Conservation (phyloP, 2,113 vertebrate genomes). For the Thomomys bottae region DNA sequence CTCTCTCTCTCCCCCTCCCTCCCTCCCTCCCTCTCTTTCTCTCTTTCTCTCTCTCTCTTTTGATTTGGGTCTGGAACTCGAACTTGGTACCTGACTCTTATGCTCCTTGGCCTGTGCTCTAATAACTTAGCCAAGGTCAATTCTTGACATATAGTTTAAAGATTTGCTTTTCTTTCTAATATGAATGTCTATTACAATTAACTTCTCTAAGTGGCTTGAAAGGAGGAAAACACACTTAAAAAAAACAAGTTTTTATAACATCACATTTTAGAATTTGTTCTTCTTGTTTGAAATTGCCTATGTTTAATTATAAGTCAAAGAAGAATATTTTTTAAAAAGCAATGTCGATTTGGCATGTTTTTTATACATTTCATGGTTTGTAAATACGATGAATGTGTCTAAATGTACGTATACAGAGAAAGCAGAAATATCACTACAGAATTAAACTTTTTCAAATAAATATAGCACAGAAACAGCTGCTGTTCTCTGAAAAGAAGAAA, state of each 20-base stretch:
- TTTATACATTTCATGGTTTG: background rate
- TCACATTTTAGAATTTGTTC: conserved; percentile 57
- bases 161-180: background rate
- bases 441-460: conserved; percentile 56
- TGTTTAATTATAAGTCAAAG: conserved; percentile 42
- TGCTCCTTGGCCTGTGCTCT: no score
- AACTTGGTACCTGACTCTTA: no score
- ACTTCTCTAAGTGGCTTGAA: conserved; percentile 20
- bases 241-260: conserved; percentile 47
- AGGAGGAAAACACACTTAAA: background rate
- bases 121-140: background rate
- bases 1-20: no score
- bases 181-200: conserved; percentile 8
- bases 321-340: conserved; percentile 23
- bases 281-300: conserved; percentile 23
- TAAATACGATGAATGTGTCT: conserved; percentile 47
- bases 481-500: conserved; percentile 55
- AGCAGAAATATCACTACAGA: conserved; percentile 26
- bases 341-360: conserved; percentile 19
- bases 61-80: no score
- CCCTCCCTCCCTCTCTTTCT: no score
- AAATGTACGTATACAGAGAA: conserved; percentile 19
- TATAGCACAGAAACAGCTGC: conserved; percentile 56
- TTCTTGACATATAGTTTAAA: conserved; percentile 2
- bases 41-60: no score